Percentiles rank a stretch among this genome's conserved stretches.
Conservation (phyloP, 2,113 vertebrate genomes). For the Apodemus speciosus region DNA sequence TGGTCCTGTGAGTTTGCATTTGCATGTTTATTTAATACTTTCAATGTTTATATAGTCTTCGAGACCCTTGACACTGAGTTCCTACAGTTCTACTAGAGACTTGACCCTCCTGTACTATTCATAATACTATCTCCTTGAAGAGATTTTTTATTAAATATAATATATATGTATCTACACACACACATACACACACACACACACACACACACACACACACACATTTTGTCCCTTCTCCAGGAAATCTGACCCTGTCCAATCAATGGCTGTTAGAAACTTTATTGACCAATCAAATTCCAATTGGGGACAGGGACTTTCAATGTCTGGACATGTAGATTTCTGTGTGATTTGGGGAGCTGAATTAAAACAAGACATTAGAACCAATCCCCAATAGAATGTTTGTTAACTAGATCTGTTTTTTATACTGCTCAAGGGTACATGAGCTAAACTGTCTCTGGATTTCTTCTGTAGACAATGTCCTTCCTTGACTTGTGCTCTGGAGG, state of each 20-base stretch:
- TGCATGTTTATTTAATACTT: constrained; percentile 14
- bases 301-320: too few species aligned
- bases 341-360: too few species aligned
- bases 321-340: too few species aligned
- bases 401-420: not conserved
- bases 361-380: too few species aligned
- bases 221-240: too few species aligned
- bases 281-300: too few species aligned
- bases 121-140: not conserved
- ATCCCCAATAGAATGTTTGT: not conserved
- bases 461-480: not conserved
- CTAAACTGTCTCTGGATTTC: constrained; percentile 9
- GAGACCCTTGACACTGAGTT: not conserved
- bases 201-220: too few species aligned
- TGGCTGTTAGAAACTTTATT: too few species aligned
- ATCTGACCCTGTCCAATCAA: too few species aligned
- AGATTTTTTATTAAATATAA: too few species aligned
- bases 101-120: not conserved
- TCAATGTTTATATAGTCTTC: not conserved
- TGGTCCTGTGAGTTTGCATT: not conserved
- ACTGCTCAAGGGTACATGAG: not conserved
- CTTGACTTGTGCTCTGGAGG: not conserved
- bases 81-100: not conserved
- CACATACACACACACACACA: too few species aligned
- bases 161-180: too few species aligned